A percentile compares a stretch with the other conserved stretches of the same genome.
Conservation (phyloP, 2,113 vertebrate genomes). For the Coregonus clupeaformis region DNA sequence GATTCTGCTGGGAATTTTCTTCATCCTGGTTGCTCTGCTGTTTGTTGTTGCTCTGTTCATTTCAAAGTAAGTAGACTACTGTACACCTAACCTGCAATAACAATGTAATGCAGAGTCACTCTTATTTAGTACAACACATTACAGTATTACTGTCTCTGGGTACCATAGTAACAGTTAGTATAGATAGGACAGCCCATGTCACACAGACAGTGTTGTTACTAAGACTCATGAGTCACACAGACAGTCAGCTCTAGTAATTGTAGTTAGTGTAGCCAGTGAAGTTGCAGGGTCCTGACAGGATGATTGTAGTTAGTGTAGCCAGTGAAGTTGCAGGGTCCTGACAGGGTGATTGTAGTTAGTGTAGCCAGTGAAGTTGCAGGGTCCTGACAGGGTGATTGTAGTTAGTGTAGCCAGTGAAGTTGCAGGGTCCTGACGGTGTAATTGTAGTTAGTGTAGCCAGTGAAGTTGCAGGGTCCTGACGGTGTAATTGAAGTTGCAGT, state of each 20-base stretch:
- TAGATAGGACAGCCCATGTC: background rate
- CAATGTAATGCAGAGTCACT: background rate
- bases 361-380: no score
- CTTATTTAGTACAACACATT: background rate
- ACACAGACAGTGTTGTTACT: background rate
- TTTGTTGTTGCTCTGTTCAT: slow-evolving; percentile 91
- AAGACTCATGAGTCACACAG: background rate
- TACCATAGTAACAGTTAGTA: background rate
- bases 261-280: no score
- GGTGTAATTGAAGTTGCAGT: no score
- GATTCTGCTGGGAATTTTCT: slow-evolving; percentile 91
- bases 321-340: no score
- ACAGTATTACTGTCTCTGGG: background rate
- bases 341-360: no score
- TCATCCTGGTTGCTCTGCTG: slow-evolving; percentile 91
- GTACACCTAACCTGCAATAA: background rate
- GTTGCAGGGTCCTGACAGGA: no score
- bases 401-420: no score
- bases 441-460: no score
- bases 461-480: no score
- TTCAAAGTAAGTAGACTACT: slow-evolving; percentile 89
- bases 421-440: no score
- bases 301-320: no score
- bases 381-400: no score
- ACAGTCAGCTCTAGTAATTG: background rate